Conservation (phyloP, 2,113 vertebrate genomes). For the Datnioides undecimradiatus region DNA sequence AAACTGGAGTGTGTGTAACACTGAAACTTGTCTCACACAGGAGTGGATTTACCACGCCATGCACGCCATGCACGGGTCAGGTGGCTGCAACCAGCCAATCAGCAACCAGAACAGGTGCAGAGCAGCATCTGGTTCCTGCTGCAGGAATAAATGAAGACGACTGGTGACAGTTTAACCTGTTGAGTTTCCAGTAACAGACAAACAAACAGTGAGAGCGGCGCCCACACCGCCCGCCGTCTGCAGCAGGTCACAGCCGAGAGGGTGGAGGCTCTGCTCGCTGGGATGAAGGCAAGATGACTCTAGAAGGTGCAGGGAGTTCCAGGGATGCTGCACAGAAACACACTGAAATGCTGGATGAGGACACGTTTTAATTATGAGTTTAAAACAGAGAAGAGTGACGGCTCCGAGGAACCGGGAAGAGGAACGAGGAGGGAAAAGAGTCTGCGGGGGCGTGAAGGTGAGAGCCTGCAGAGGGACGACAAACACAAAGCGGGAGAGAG, state of each 20-base stretch:
- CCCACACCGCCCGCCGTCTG: constrained; percentile 39
- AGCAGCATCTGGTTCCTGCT: too few relatives aligned
- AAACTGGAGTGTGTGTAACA: too few relatives aligned
- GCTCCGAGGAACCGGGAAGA: neutral
- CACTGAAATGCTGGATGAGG: too few relatives aligned
- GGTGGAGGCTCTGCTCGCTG: neutral
- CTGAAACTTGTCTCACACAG: too few relatives aligned
- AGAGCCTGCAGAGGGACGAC: constrained; percentile 5
- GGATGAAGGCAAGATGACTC: constrained; percentile 2
- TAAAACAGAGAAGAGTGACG: neutral
- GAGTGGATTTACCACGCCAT: too few relatives aligned
- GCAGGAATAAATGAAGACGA: neutral
- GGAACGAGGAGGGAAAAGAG: neutral
- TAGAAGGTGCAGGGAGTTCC: neutral
- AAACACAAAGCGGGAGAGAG: constrained; percentile 36
- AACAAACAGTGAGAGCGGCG: neutral
- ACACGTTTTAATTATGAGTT: constrained; percentile 29
- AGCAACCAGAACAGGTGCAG: too few relatives aligned
- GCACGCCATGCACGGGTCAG: too few relatives aligned
- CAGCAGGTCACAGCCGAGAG: neutral
- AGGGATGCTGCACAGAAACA: too few relatives aligned
- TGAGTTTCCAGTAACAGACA: constrained; percentile 17
- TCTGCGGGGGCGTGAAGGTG: constrained; percentile 36
- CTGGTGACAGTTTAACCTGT: constrained; percentile 14
- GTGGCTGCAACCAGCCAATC: too few relatives aligned